Percentiles rank a stretch among this genome's conserved stretches.
These are phyloP conservation scores for crab-eating macaque (Macaca fascicularis) DNA, from an alignment of 2,113 vertebrate genomes.

Conservation along the genomic window T2T-MFA8v1.1 NC_088393.1:38263001-38263500, in stretches of 20 bases:
- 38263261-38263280: slow-evolving; percentile 86
- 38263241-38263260: slow-evolving; percentile 68
- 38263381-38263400: slow-evolving; percentile 94
- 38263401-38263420: slow-evolving; percentile 92
- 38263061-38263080: slow-evolving; percentile 54
- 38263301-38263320: slow-evolving; percentile 88
- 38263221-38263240: slow-evolving; percentile 70
- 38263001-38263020: slow-evolving; percentile 1
- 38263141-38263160: slow-evolving; percentile 69
- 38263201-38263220: slow-evolving; percentile 48
- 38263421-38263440: slow-evolving; percentile 94
- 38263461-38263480: slow-evolving; percentile 99
- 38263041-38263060: slow-evolving; percentile 63
- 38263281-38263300: slow-evolving; percentile 85
- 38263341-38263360: slow-evolving; percentile 92
- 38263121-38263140: slow-evolving; percentile 64
- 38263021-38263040: background rate
- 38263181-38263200: slow-evolving; percentile 47
- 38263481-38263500: slow-evolving; percentile 99
- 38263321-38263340: slow-evolving; percentile 88
- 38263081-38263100: slow-evolving; percentile 26
- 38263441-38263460: slow-evolving; percentile 97
- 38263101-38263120: background rate
- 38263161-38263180: slow-evolving; percentile 40
- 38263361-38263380: slow-evolving; percentile 85